phyloP scores from a whole-genome alignment of 1,140 invertebrate species.

The Drosophila triauraria region DNA sequence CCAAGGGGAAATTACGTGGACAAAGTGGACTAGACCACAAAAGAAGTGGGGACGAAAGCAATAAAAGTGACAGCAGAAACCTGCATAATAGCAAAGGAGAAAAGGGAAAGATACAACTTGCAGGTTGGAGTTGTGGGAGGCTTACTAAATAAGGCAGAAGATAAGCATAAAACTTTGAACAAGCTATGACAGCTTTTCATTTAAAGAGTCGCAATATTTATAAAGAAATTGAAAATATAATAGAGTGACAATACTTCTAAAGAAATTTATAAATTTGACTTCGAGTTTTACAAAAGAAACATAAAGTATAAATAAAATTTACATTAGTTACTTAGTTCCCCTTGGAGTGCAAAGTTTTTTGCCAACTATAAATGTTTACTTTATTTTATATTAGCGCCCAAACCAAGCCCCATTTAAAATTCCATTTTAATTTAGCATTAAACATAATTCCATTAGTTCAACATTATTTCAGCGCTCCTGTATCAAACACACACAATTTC shows the following conservation, averaged over 20 bases:
- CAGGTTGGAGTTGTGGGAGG: neutral
- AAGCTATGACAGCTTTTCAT: neutral
- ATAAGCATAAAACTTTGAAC: constrained; percentile 2
- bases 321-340: neutral
- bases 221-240: neutral
- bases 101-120: constrained; percentile 1
- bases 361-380: neutral
- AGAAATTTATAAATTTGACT: neutral
- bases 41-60: neutral
- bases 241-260: no score
- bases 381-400: neutral
- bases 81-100: constrained; percentile 6
- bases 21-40: constrained; percentile 31
- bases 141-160: neutral
- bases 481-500: neutral
- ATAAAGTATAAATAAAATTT: neutral
- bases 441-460: constrained; percentile 8
- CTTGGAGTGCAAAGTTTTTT: neutral
- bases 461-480: constrained; percentile 2
- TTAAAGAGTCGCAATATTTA: neutral
- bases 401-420: neutral
- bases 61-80: constrained; percentile 20
- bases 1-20: constrained; percentile 42
- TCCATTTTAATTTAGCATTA: constrained; percentile 1
- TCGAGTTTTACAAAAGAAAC: no score